phyloP scores from a whole-genome alignment of 2,797 vertebrate genomes.

The Myripristis jacobus region DNA sequence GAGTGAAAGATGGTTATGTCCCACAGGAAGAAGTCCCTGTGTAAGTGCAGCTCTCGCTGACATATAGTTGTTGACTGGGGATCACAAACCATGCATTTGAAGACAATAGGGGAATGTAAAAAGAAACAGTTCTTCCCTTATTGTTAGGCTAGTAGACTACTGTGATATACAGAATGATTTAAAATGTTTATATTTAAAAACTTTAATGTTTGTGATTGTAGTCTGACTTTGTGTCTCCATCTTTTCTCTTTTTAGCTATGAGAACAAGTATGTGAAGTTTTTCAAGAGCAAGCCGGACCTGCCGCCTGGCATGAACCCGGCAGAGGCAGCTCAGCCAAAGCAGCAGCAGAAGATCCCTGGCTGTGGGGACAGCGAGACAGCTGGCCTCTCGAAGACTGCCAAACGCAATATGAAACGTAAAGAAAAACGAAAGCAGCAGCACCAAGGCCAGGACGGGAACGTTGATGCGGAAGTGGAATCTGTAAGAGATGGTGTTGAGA shows the following conservation, averaged over 20 bases:
- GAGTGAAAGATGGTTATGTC: constrained; percentile 94
- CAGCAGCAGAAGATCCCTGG: constrained; percentile 75
- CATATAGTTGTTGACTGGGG: background rate
- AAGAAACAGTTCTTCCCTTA: no score
- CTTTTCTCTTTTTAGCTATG: constrained; percentile 81
- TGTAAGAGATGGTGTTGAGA: constrained; percentile 83
- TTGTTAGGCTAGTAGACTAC: background rate
- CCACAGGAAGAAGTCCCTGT: constrained; percentile 97
- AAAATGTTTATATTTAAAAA: background rate
- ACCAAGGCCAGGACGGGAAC: constrained; percentile 76
- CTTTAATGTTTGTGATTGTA: background rate
- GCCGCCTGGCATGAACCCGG: constrained; percentile 88
- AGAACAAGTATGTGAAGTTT: constrained; percentile 98
- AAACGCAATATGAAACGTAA: constrained; percentile 96
- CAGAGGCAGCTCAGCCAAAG: constrained; percentile 48
- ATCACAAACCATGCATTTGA: background rate
- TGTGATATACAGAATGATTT: background rate
- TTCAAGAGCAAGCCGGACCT: constrained; percentile 96
- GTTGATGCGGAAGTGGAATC: constrained; percentile 75
- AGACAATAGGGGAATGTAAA: background rate
- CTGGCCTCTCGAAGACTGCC: constrained; percentile 88
- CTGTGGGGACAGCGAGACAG: constrained; percentile 72
- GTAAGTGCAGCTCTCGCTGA: constrained; percentile 80
- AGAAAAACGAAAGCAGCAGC: constrained; percentile 92
- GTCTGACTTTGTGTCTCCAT: constrained; percentile 17